These are phyloP conservation scores for Pherbina coryleti DNA, from an alignment of 2,888 invertebrate genomes.

Conservation along the genomic window DNA sequence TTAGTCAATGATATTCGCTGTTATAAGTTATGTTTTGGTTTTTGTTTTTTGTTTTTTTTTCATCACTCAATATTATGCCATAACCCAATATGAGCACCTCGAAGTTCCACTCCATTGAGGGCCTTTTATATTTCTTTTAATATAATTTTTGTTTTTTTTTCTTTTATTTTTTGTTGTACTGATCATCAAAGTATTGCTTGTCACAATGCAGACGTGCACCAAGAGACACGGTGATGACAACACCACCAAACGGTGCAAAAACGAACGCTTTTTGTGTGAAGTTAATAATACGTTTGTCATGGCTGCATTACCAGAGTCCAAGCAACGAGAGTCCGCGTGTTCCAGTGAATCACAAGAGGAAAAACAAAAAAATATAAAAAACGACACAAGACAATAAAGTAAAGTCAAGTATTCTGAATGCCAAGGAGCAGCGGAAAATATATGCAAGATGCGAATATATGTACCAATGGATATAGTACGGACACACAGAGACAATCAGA, in stretches of 20 bases:
- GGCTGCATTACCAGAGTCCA: constrained; percentile 45
- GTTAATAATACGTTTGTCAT: constrained; percentile 68
- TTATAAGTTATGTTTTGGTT: constrained; percentile 12
- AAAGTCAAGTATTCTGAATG: constrained; percentile 20
- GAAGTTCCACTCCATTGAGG: background rate
- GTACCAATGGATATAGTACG: constrained; percentile 33
- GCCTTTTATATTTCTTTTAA: background rate
- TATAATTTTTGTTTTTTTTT: too few species aligned
- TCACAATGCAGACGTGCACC: constrained; percentile 19
- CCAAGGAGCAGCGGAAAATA: constrained; percentile 48
- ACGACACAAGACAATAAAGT: constrained; percentile 5
- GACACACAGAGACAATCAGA: constrained; percentile 2
- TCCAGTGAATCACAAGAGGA: too few species aligned
- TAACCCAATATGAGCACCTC: background rate
- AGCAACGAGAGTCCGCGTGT: background rate
- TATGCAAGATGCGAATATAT: constrained; percentile 67
- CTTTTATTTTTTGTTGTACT: too few species aligned
- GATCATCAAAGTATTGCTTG: constrained; percentile 3
- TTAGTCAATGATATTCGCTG: constrained; percentile 47
- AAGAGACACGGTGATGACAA: constrained; percentile 35
- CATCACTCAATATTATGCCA: constrained; percentile 8
- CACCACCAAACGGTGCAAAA: constrained; percentile 68
- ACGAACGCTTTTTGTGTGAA: constrained; percentile 68
- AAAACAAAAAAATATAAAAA: too few species aligned
- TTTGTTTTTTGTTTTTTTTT: background rate